These are phyloP conservation scores for Coranthus polyacanthus DNA, from an alignment of 2,797 vertebrate species.

Conservation along the genomic window DNA sequence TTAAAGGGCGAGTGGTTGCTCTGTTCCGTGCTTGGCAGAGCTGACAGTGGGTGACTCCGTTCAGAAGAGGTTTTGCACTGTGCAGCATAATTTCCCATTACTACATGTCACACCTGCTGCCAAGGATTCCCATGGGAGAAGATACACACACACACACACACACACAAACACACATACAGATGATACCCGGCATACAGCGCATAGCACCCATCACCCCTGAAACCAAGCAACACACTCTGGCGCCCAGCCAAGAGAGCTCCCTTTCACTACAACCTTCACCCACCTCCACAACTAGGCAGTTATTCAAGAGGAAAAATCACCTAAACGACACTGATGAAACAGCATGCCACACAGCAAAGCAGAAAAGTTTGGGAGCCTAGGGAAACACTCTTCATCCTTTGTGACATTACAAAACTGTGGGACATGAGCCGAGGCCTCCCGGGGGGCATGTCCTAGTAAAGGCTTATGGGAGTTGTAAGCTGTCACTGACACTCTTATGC, in stretches of 20 bases:
- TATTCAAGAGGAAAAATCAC: constrained; percentile 80
- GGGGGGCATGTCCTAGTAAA: constrained; percentile 50
- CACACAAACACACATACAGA: constrained; percentile 43
- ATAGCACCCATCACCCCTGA: constrained; percentile 73
- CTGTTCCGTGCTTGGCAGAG: constrained; percentile 72
- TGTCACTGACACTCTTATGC: constrained; percentile 36
- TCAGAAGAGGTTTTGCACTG: constrained; percentile 80
- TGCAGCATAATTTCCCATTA: constrained; percentile 86
- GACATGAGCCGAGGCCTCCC: constrained; percentile 61
- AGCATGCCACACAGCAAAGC: constrained; percentile 68
- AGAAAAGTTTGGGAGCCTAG: constrained; percentile 75
- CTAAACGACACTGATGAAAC: constrained; percentile 81
- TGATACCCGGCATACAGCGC: constrained; percentile 63
- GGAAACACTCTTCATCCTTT: constrained; percentile 75
- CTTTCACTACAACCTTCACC: constrained; percentile 80
- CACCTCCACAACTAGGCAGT: constrained; percentile 75
- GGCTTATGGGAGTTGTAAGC: constrained; percentile 53
- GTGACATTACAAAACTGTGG: constrained; percentile 77
- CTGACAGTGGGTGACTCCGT: constrained; percentile 82
- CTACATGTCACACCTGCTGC: constrained; percentile 84
- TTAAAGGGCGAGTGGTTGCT: constrained; percentile 76
- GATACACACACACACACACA: constrained; percentile 43
- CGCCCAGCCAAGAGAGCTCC: constrained; percentile 73
- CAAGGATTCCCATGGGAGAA: constrained; percentile 77
- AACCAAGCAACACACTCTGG: constrained; percentile 75